A percentile compares a stretch with the other conserved stretches of the same genome.
These are phyloP conservation scores for Epiblema foenella DNA, from an alignment of 2,888 invertebrate species.

Conservation along the genomic window DNA sequence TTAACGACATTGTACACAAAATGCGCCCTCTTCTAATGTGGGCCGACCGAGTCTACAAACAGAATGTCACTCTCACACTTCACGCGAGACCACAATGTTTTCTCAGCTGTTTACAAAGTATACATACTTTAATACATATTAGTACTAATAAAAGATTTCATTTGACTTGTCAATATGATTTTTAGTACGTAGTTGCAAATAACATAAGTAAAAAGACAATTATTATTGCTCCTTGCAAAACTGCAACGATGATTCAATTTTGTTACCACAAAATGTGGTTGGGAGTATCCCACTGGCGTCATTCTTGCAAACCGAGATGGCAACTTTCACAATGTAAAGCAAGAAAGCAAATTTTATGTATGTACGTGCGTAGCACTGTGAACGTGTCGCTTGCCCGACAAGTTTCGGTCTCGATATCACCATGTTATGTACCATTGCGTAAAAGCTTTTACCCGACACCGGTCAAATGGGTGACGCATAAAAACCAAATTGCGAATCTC, in stretches of 20 bases:
- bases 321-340: constrained; percentile 67
- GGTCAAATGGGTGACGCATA: constrained; percentile 27
- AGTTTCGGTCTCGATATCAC: constrained; percentile 64
- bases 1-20: constrained; percentile 71
- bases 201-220: background rate
- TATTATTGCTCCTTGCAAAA: background rate
- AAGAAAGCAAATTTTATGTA: constrained; percentile 57
- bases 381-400: constrained; percentile 65
- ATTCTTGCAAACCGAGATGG: constrained; percentile 48
- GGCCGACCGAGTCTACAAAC: constrained; percentile 52
- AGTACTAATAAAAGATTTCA: background rate
- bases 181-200: background rate
- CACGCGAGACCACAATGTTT: constrained; percentile 39
- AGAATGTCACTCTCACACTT: constrained; percentile 50
- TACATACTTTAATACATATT: too few relatives aligned
- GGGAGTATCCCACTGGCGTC: constrained; percentile 12
- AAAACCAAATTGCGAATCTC: constrained; percentile 37
- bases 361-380: constrained; percentile 46
- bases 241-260: background rate
- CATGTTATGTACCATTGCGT: constrained; percentile 51
- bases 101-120: constrained; percentile 28
- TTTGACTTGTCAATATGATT: background rate
- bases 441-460: constrained; percentile 35
- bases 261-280: background rate
- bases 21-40: constrained; percentile 67